Conservation (phyloP, 35 echinoderm and acorn worm species). For the Nesometra sesokonis region DNA sequence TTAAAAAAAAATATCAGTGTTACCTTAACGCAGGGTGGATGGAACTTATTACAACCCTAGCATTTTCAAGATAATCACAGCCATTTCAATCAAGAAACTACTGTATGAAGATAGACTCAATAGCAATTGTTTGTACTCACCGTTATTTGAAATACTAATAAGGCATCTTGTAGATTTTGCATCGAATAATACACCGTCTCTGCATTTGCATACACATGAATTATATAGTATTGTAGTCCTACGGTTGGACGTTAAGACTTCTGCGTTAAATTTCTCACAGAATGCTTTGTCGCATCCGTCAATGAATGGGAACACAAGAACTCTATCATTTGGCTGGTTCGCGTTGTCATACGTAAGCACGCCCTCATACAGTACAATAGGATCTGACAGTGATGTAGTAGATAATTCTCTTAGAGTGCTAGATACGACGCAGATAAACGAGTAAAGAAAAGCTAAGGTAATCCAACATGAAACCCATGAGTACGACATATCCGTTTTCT, state of each 20-base stretch:
- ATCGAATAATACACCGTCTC: not conserved
- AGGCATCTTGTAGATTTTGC: not conserved
- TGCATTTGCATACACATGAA: not conserved
- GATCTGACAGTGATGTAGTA: not conserved
- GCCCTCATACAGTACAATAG: not conserved
- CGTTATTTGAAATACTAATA: not conserved
- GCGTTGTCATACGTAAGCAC: not conserved
- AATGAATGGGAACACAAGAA: not conserved
- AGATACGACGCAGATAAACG: not conserved
- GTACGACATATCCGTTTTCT: not conserved
- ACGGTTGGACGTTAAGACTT: not conserved
- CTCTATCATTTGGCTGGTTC: not conserved
- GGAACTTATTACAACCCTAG: too few relatives aligned
- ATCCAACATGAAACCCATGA: not conserved
- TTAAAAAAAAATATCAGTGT: too few relatives aligned
- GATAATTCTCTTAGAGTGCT: not conserved
- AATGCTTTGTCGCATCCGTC: not conserved
- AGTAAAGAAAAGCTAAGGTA: not conserved
- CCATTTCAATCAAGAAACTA: too few relatives aligned
- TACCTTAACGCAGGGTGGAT: too few relatives aligned
- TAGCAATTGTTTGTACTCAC: not conserved
- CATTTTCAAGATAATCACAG: too few relatives aligned
- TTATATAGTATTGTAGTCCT: not conserved
- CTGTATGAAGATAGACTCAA: too few relatives aligned
- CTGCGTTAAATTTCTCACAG: not conserved